These are phyloP conservation scores for Oryctes rhinoceros DNA, from an alignment of 1,140 invertebrate species.

Conservation along the genomic window DNA sequence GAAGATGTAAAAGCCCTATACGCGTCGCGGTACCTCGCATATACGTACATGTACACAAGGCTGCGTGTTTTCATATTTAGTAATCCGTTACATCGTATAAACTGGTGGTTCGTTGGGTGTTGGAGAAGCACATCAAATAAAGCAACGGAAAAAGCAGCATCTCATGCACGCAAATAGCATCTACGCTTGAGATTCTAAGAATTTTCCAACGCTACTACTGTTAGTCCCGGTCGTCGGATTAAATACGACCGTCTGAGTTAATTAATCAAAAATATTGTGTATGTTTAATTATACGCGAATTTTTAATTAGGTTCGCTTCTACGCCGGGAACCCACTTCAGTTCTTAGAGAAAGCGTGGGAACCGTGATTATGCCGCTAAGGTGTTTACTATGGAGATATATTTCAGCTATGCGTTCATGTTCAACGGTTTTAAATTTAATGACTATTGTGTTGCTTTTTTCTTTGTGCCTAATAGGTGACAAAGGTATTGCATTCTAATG, in stretches of 20 bases:
- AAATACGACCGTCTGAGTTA: not conserved
- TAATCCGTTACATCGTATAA: not conserved
- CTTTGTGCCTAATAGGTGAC: not conserved
- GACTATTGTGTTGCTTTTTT: not conserved
- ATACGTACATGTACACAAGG: not conserved
- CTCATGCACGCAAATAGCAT: not conserved
- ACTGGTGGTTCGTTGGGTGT: not conserved
- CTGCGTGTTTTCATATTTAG: not conserved
- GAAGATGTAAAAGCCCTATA: slow-evolving; percentile 22
- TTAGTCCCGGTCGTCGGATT: not conserved
- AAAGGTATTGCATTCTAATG: not conserved
- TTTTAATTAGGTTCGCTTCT: no score
- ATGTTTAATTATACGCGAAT: no score
- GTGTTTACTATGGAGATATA: not conserved
- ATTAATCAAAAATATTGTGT: no score
- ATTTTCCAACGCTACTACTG: not conserved
- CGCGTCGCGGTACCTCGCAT: not conserved
- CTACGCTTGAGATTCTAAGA: not conserved
- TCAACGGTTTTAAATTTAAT: not conserved
- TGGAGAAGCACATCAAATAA: no score
- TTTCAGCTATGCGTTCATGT: not conserved
- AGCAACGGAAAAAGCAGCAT: not conserved
- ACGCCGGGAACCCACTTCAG: not conserved
- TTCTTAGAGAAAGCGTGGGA: not conserved
- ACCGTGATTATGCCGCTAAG: not conserved